These are phyloP conservation scores for Apamea sordens DNA, from an alignment of 2,888 invertebrate species.

Conservation along the genomic window DNA sequence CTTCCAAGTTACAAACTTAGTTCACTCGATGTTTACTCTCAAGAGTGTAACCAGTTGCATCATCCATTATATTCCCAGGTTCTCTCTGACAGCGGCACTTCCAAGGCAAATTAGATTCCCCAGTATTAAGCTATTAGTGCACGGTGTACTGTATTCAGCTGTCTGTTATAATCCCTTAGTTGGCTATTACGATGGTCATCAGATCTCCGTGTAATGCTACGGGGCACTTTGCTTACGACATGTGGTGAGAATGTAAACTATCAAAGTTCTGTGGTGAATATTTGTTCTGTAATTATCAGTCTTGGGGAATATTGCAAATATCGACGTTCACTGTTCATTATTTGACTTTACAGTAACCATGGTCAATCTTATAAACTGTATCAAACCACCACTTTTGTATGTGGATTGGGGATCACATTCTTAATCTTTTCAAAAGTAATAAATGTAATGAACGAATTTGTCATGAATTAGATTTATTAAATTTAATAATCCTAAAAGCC, in stretches of 20 bases:
- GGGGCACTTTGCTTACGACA: slow-evolving; percentile 6
- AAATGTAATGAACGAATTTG: no score
- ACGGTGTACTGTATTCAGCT: slow-evolving; percentile 16
- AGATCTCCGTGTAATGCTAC: slow-evolving; percentile 14
- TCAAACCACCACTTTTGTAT: neutral
- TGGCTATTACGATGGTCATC: slow-evolving; percentile 26
- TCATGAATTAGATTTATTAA: no score
- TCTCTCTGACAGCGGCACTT: slow-evolving; percentile 13
- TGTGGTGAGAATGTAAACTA: neutral
- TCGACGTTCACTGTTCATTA: neutral
- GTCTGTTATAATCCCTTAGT: slow-evolving; percentile 32
- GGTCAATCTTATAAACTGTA: neutral
- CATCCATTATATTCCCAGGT: slow-evolving; percentile 28
- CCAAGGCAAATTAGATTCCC: slow-evolving; percentile 41
- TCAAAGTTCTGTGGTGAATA: neutral
- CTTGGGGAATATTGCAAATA: neutral
- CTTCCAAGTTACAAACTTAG: neutral
- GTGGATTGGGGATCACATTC: no score
- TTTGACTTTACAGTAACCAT: neutral
- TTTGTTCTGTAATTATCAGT: neutral
- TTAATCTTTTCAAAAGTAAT: no score
- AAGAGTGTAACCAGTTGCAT: slow-evolving; percentile 25
- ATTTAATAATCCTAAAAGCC: neutral
- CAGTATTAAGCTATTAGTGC: slow-evolving; percentile 40
- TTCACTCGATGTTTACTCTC: slow-evolving; percentile 13